Conservation (phyloP, 2,888 invertebrate genomes). For the Aphodius granarius region DNA sequence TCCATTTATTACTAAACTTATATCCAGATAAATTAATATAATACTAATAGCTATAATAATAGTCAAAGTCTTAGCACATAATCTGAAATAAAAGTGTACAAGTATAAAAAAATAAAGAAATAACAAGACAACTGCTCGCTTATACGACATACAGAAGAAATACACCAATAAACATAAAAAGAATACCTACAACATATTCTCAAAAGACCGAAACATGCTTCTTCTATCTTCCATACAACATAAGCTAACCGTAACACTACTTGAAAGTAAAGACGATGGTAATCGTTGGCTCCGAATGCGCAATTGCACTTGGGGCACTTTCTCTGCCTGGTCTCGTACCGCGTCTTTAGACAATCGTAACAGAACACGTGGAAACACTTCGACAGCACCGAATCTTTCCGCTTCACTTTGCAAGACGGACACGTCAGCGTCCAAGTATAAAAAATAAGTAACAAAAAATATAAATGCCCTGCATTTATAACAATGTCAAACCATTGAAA, state of each 20-base stretch:
- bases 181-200: too few relatives aligned
- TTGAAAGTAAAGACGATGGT: conserved; percentile 89
- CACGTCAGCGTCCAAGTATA: conserved; percentile 96
- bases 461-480: too few relatives aligned
- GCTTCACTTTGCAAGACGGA: conserved; percentile 96
- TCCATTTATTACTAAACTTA: too few relatives aligned
- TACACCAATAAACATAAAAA: background rate
- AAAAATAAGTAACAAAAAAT: too few relatives aligned
- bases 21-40: background rate
- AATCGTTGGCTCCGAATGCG: conserved; percentile 98
- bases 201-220: background rate
- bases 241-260: background rate
- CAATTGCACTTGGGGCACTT: conserved; percentile 99
- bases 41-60: background rate
- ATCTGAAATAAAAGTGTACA: background rate
- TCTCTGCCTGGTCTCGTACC: conserved; percentile 96
- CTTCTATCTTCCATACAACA: background rate
- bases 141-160: background rate
- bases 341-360: conserved; percentile 96
- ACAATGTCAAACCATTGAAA: too few relatives aligned
- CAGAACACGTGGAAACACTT: conserved; percentile 99
- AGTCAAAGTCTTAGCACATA: background rate
- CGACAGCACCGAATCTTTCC: conserved; percentile 97
- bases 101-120: background rate
- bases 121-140: background rate